Conservation (phyloP, 2,797 vertebrate species). For the Helarctos malayanus region DNA sequence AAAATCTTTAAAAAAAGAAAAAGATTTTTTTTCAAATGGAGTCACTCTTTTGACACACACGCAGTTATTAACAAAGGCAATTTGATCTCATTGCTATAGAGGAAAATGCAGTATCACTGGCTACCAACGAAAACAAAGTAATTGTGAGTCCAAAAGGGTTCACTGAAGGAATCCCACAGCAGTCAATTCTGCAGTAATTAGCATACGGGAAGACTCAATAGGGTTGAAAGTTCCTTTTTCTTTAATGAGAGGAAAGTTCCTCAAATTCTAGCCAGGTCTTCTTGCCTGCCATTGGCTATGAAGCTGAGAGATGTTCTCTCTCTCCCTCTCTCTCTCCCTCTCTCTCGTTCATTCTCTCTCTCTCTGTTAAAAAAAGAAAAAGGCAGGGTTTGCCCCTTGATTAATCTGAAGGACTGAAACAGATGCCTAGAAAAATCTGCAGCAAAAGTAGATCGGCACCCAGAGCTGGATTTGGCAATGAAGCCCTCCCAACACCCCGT, state of each 20-base stretch:
- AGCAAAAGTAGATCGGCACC: not conserved
- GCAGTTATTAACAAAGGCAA: constrained; percentile 18
- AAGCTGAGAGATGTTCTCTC: not conserved
- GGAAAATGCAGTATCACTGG: not conserved
- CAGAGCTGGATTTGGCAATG: not conserved
- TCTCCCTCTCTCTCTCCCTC: not conserved
- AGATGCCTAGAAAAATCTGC: not conserved
- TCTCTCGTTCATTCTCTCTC: not conserved
- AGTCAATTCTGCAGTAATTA: not conserved
- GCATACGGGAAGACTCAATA: not conserved
- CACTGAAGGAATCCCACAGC: not conserved
- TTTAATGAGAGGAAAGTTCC: not conserved
- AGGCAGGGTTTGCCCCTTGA: not conserved
- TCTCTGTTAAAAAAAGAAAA: not conserved
- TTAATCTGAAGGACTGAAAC: not conserved
- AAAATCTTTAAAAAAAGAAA: too few relatives aligned
- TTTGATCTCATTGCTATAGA: not conserved
- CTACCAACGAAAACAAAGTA: not conserved
- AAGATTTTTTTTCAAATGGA: not conserved
- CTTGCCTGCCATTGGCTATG: not conserved
- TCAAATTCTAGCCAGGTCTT: not conserved
- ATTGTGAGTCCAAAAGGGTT: constrained; percentile 12
- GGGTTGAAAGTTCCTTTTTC: not conserved
- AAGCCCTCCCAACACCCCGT: not conserved
- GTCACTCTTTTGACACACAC: not conserved